Base-by-base conservation (phyloP, 2,888 invertebrate genomes). In the Parthenolecanium corni region DNA sequence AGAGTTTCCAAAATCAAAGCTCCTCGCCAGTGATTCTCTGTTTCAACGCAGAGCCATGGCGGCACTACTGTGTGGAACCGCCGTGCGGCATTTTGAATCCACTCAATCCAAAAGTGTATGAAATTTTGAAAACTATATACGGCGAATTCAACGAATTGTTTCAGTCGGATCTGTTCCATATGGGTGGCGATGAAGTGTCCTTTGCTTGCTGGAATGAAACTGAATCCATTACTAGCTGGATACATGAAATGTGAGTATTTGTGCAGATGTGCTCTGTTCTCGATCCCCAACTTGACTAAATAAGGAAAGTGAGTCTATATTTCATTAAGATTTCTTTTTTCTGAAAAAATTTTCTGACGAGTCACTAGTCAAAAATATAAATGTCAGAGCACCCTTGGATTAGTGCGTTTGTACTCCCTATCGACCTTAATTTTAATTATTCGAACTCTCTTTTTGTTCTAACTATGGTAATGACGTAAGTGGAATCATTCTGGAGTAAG, bases 21-120 rank as follows among this genome's bases (percentile, higher is more conserved):
- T n/a, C 20, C 9, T 24, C 24, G 21, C 25, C 21, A 12, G 36
- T 62, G 54, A 75, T 74, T 66, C 80, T 84, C 11, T 85, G 84
- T 68, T 74, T 82, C 2, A 81, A 82, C 69, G 74, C 76, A 66
- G 75, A 63, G 47, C 66, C 66, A 1, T 66, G 66, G 0, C 88
- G 83, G 1, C 73, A 76, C 0, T 80, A 76, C 66, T 90, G 90
- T 71, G 80, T 86, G 56, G 84, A 89, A 71, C 88, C 89, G 2
- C 89, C 89, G 0, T 90, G 90, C 69, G 89, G 89, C 0, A 88
- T 89, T 71, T 75, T 90, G 14, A 89, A 90, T 73, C 86, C 88
- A 0, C 78, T 83, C 1, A 89, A 87, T 72, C 77, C 80, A 0
- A 78, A 81, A 54, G 77, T 86, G 68, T 87, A 85, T 72, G 72